Conservation (phyloP, 2,888 invertebrate genomes). For the Coelogynopora nodosa region DNA sequence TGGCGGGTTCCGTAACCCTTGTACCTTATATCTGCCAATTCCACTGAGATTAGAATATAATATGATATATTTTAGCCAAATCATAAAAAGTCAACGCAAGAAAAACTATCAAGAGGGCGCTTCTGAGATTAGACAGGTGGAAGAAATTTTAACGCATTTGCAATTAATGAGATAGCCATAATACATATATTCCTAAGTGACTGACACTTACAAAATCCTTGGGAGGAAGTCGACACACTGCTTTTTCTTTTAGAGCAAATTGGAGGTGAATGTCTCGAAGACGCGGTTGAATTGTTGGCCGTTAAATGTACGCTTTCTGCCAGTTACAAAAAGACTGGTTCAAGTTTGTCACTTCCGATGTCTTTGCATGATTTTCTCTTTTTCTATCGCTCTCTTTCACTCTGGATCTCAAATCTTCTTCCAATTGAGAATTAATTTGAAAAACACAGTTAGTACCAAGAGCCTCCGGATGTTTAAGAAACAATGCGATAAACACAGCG, state of each 20-base stretch:
- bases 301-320: not conserved
- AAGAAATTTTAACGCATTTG: no score
- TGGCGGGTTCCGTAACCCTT: no score
- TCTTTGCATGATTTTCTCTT: not conserved
- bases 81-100: no score
- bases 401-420: not conserved
- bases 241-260: not conserved
- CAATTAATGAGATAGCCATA: not conserved
- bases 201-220: not conserved
- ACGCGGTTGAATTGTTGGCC: not conserved
- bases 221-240: not conserved
- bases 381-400: not conserved
- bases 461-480: not conserved
- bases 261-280: not conserved
- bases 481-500: conserved; percentile 20
- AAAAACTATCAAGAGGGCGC: no score
- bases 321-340: not conserved
- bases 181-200: not conserved
- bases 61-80: no score
- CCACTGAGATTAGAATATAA: no score
- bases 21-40: no score
- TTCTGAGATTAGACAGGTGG: no score
- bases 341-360: not conserved
- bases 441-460: not conserved
- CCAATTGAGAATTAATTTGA: not conserved